Evolutionary conservation across 2,888 invertebrate genomes (phyloP), one percentile per base, ranked within the genome.

Genomic region (Chalcis sispes): DNA sequence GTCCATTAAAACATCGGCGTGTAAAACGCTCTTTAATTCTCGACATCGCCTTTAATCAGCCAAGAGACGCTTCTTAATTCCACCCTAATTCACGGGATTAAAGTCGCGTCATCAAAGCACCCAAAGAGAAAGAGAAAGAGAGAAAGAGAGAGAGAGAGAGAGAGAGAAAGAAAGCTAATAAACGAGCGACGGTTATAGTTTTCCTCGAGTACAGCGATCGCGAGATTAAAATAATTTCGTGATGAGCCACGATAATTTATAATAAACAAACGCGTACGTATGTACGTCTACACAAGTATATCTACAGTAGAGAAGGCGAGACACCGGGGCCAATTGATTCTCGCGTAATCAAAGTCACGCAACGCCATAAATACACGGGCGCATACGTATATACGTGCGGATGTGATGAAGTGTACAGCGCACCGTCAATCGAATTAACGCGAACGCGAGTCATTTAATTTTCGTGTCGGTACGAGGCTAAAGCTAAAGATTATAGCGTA

Each of bases 271-370:
- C 36, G 10, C 36, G 36, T 36, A 36, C n/a, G n/a, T n/a, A n/a
- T n/a, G n/a, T n/a, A n/a, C 4, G 36, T 4, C 15, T 13, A 4
- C 42, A 13, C 8, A 36, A 36, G 10, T 4, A 36, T 36, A 36
- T 36, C 4, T 25, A 7, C 25, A 54, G 18, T 7, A 18, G 1
- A 40, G 10, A 5, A 1, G 10, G 5, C 13, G 8, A n/a, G 1
- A 7, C 46, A 46, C 23, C n/a, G n/a, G 46, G n/a, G 29, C 20
- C 40, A 65, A 70, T 74, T 32, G 64, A 61, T 7, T 36, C n/a
- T 46, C 58, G 46, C 59, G 56, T 70, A 71, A 77, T 71, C 71
- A 77, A 58, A 71, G 71, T 8, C 73, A 77, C 73, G 77, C 73
- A 74, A 69, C 42, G 48, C 25, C 36, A 56, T 32, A 62, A 23